Evolutionary conservation across 2,113 vertebrate genomes (phyloP).

Genomic region (Rutilus rutilus): DNA sequence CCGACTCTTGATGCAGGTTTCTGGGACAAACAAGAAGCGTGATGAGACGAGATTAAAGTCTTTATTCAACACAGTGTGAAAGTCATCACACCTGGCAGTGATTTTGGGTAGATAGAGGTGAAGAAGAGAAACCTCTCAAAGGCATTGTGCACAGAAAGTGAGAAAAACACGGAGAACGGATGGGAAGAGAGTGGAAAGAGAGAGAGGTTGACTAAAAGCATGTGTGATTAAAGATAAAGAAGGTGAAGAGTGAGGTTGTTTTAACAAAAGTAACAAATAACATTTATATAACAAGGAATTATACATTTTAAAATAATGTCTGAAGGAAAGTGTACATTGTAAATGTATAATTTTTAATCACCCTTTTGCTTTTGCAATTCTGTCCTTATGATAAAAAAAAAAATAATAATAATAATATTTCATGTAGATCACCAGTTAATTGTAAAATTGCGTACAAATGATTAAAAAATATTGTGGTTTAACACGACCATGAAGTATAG

Average conservation of each 20-base stretch:
- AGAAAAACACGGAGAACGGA: background rate
- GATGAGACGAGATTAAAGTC: constrained; percentile 13
- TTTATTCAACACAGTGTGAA: constrained; percentile 3
- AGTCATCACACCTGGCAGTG: constrained; percentile 24
- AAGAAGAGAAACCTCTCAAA: constrained; percentile 1
- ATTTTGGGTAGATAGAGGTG: background rate
- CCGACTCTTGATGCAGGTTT: background rate
- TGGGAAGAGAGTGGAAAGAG: background rate
- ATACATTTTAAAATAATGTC: background rate
- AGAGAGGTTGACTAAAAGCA: background rate
- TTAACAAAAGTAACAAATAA: background rate
- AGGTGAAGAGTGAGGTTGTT: background rate
- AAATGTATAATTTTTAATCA: too few relatives aligned
- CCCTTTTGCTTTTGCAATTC: too few relatives aligned
- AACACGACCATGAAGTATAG: background rate
- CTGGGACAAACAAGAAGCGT: background rate
- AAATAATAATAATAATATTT: too few relatives aligned
- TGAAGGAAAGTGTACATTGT: background rate
- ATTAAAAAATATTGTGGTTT: background rate
- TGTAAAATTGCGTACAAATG: background rate
- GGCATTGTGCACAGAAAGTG: background rate
- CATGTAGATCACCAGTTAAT: background rate
- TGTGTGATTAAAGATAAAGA: background rate
- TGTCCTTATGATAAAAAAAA: background rate
- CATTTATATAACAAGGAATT: background rate